These are phyloP conservation scores for Orientallactaga sibirica DNA, from an alignment of 2,797 vertebrate genomes.

Conservation along the genomic window DNA sequence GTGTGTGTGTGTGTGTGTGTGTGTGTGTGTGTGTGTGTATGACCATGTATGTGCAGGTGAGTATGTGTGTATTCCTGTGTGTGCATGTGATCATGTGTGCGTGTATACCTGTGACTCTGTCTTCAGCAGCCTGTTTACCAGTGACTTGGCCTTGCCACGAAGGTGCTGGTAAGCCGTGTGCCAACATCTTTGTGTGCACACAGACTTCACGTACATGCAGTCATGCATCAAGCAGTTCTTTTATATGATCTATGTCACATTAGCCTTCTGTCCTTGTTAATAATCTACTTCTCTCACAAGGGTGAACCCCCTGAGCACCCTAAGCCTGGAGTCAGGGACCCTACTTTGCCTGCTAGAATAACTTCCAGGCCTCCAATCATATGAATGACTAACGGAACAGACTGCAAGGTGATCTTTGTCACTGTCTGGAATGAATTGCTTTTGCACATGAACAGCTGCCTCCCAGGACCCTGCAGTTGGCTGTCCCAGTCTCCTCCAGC, in stretches of 20 bases:
- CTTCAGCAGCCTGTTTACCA: neutral
- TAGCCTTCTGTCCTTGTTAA: neutral
- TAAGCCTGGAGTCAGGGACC: neutral
- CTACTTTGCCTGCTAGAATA: neutral
- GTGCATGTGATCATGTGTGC: fast-evolving
- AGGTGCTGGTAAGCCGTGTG: neutral
- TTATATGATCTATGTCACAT: neutral
- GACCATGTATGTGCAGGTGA: too few species aligned
- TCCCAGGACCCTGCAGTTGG: neutral
- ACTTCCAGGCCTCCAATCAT: neutral
- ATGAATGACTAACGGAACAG: neutral
- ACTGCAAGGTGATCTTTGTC: neutral
- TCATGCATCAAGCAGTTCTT: neutral
- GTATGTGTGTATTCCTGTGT: neutral
- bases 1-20: neutral
- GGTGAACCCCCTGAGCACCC: neutral
- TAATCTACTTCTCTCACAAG: neutral
- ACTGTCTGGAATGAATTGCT: neutral
- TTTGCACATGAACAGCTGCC: neutral
- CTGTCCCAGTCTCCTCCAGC: neutral
- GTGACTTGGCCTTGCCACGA: neutral
- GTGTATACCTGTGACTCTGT: neutral
- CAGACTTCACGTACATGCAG: neutral
- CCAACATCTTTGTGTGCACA: neutral
- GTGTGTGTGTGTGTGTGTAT: neutral